phyloP scores from a whole-genome alignment of 2,888 invertebrate species.

The Mongoloraphidia duomilia region DNA sequence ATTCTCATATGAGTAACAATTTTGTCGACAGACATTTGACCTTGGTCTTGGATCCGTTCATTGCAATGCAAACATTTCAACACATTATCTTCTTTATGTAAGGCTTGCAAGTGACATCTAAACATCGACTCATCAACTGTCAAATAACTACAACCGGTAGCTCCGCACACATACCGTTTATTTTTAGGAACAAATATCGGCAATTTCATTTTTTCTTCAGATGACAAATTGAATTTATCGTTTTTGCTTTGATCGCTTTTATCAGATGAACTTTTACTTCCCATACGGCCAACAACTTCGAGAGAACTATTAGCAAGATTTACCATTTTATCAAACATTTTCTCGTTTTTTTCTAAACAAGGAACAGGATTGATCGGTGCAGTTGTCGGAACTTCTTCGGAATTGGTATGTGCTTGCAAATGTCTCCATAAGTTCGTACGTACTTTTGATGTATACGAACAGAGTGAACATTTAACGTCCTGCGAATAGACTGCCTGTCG shows the following conservation, averaged over 20 bases:
- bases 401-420: slow-evolving; percentile 45
- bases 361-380: slow-evolving; percentile 74
- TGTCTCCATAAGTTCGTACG: slow-evolving; percentile 58
- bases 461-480: slow-evolving; percentile 46
- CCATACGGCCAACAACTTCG: slow-evolving; percentile 26
- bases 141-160: slow-evolving; percentile 51
- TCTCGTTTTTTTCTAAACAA: slow-evolving; percentile 59
- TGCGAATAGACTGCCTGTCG: slow-evolving; percentile 46
- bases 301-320: slow-evolving; percentile 61
- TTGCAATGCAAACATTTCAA: slow-evolving; percentile 26
- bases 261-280: slow-evolving; percentile 16
- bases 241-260: background rate
- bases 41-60: slow-evolving; percentile 35
- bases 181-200: slow-evolving; percentile 27
- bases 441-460: slow-evolving; percentile 54
- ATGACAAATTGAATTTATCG: background rate
- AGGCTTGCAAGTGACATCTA: slow-evolving; percentile 53
- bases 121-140: slow-evolving; percentile 58
- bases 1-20: slow-evolving; percentile 58
- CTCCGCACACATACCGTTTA: slow-evolving; percentile 56
- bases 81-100: slow-evolving; percentile 44
- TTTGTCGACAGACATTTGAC: slow-evolving; percentile 40
- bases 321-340: slow-evolving; percentile 74
- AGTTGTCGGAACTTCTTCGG: slow-evolving; percentile 41
- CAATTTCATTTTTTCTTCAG: slow-evolving; percentile 8